phyloP scores from a whole-genome alignment of 2,888 invertebrate genomes.

The Lasioglossum villosulum region DNA sequence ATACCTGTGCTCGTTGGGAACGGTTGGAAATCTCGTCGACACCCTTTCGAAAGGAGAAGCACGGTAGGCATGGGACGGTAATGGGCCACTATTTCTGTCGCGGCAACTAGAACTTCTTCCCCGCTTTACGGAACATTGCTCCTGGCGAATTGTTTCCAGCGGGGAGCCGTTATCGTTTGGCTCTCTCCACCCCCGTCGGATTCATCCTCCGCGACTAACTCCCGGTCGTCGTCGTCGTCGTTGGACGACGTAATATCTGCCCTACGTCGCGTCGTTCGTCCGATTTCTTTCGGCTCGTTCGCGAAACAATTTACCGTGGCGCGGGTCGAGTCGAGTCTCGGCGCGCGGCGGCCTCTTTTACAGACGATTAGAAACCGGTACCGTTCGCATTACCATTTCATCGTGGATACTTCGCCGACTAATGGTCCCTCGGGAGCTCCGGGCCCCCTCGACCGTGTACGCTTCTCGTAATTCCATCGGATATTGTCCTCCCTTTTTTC shows the following conservation, averaged over 20 bases:
- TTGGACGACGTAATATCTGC: conserved; percentile 60
- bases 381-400: conserved; percentile 59
- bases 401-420: conserved; percentile 40
- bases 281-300: conserved; percentile 60
- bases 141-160: conserved; percentile 71
- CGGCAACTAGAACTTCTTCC: conserved; percentile 71
- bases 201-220: not conserved
- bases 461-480: conserved; percentile 44
- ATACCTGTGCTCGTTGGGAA: not conserved
- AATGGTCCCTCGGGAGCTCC: conserved; percentile 29
- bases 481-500: conserved; percentile 30
- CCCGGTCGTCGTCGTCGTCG: not conserved
- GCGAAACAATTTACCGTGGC: conserved; percentile 45
- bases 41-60: conserved; percentile 56
- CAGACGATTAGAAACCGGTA: conserved; percentile 67
- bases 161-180: conserved; percentile 63
- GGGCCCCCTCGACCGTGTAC: conserved; percentile 27
- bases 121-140: conserved; percentile 73
- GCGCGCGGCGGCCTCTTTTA: conserved; percentile 52
- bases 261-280: conserved; percentile 47
- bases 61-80: conserved; percentile 54
- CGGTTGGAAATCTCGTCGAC: conserved; percentile 54
- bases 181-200: conserved; percentile 16
- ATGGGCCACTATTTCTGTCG: conserved; percentile 71
- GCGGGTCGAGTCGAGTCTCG: conserved; percentile 24